Conservation (phyloP, 2,797 vertebrate species). For the Anolis apletophallus region DNA sequence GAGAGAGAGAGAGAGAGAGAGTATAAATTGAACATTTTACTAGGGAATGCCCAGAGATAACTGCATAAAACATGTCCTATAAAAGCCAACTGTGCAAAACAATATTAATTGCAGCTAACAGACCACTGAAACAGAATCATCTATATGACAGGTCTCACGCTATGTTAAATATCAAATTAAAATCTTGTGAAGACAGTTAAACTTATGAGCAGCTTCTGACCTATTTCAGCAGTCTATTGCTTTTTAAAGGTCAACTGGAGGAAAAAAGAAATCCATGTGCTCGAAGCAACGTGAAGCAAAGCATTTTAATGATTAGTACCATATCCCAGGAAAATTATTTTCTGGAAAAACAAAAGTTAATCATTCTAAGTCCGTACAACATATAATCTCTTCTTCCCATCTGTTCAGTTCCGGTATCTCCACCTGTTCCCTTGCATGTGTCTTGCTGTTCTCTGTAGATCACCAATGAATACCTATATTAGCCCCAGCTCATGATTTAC, state of each 20-base stretch:
- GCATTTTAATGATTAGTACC: slow-evolving; percentile 13
- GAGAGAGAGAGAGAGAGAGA: too few relatives aligned
- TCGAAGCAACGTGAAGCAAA: neutral
- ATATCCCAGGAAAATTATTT: slow-evolving; percentile 29
- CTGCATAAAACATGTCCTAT: neutral
- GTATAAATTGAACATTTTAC: neutral
- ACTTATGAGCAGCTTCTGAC: slow-evolving; percentile 35
- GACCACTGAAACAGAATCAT: neutral
- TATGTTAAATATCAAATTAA: slow-evolving; percentile 18
- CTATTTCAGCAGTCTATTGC: slow-evolving; percentile 32
- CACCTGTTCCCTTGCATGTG: neutral
- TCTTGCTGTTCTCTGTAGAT: neutral
- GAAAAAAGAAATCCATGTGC: neutral
- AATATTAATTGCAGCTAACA: neutral
- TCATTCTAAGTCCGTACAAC: slow-evolving; percentile 34
- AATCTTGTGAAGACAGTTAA: slow-evolving; percentile 22
- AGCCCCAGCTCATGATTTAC: neutral
- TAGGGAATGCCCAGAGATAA: neutral
- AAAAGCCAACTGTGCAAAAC: neutral
- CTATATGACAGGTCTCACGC: neutral
- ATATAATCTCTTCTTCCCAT: slow-evolving; percentile 38
- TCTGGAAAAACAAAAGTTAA: slow-evolving; percentile 29
- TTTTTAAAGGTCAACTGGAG: slow-evolving; percentile 22
- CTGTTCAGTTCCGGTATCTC: slow-evolving; percentile 18
- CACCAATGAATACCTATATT: neutral